Conservation (phyloP, 2,797 vertebrate genomes). For the Manis crassicaudata region DNA sequence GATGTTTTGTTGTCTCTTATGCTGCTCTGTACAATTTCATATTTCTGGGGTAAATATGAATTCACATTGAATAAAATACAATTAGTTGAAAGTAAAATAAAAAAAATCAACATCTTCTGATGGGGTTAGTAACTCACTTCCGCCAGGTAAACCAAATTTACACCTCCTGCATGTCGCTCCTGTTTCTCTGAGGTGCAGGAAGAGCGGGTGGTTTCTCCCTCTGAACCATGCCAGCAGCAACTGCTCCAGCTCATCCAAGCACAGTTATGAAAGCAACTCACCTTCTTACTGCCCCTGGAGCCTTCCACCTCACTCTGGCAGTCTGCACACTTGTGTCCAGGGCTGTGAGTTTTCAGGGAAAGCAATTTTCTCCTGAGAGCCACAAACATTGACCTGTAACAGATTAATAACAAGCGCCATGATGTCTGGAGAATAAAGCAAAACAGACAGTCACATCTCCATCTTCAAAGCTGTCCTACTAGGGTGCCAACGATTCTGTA, state of each 20-base stretch:
- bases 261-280: neutral
- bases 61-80: neutral
- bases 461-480: neutral
- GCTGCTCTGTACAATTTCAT: neutral
- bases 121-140: neutral
- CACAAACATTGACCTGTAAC: neutral
- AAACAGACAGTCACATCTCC: neutral
- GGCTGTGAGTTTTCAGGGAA: neutral
- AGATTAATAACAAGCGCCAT: neutral
- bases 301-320: rapidly evolving
- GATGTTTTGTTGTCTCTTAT: neutral
- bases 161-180: neutral
- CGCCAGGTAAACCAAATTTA: neutral
- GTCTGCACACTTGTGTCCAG: neutral
- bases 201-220: neutral
- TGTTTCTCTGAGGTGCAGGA: neutral
- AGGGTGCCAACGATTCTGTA: neutral
- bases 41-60: neutral
- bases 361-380: conserved; percentile 5
- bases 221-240: neutral
- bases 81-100: neutral
- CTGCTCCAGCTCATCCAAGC: rapidly evolving
- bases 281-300: neutral
- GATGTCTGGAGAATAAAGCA: neutral
- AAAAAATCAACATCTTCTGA: neutral